Base-by-base conservation (phyloP, 2,113 vertebrate species). In the Euleptes europaea region DNA sequence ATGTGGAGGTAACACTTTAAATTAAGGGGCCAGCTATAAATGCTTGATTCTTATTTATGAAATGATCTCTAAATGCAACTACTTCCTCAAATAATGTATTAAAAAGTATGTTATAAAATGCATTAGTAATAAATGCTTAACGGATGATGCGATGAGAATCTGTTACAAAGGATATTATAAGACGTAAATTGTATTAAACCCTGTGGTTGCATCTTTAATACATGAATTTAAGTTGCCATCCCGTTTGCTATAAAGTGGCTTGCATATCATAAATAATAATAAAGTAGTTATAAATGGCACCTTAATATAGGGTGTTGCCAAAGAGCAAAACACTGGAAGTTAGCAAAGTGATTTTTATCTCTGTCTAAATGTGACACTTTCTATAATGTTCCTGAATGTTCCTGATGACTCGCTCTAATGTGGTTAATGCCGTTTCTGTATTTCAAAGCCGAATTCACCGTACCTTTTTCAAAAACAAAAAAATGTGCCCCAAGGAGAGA, bases 31-130 rank as follows among this genome's bases (percentile, higher is more conserved):
- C 94, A 95, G 92, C 96, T 96, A 94, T 92, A 95, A 96, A 94
- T 94, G 93, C 95, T 95, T 96, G 95, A 95, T 95, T 95, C 95
- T 96, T 97, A 97, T 96, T 96, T 97, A 97, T 97, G 96, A 95
- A 97, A 97, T 95, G 95, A 96, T 95, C 93, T 49, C 94, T 96
- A 96, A 96, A 95, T 96, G 94, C 93, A 94, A 94, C 95, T 92
- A 94, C 94, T 97, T 96, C 85, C 92, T 94, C 94, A 95, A 97
- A 95, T 97, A 96, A 96, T 80, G 87, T 94, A 94, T 96, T 96
- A 96, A 95, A 96, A 96, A 96, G 93, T 89, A 83, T 93, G 94
- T 95, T 96, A 96, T 95, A 96, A 97, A 97, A 97, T 95, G 94
- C 95, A 96, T 96, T 97, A 96, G 95, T 95, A 97, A 96, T 96